Base-by-base conservation (phyloP, 1,140 invertebrate species). In the Drosophila varians region DNA sequence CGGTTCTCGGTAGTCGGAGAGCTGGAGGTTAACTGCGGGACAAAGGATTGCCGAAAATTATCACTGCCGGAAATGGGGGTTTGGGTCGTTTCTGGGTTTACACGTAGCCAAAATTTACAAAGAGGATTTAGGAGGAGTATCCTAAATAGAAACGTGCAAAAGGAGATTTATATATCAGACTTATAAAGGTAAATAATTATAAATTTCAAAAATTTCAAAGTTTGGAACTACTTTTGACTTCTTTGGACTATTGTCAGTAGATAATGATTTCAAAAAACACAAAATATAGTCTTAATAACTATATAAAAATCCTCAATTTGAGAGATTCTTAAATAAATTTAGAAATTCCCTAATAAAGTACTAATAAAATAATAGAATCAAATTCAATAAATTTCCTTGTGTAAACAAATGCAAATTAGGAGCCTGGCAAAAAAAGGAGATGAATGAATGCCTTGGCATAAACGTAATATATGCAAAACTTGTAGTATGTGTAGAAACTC, bases 41-140 rank as follows among this genome's bases (percentile, higher is more conserved):
- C 74, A 77, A 77, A 77, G 76, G 74, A 71, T 86, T 84, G 80
- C 79, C 79, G 72, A 84, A 84, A 82, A 74, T 83, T 82, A 65
- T 70, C 48, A 58, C 42, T 53, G 42, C 38, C 48, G 19, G 19
- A 16, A 18, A 4, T 11, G 28, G 46, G 4, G 18, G 25, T 11
- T 34, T 8, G 55, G 55, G 34, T 0, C 7, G 1, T 34, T 6
- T 18, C 14, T 34, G 9, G 26, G 62, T 65, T 65, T 51, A 66
- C 12, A 34, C 46, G 58, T 2, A 26, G 23, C 18, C 18, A 14
- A 3, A n/a, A 26, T 66, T 26, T 45, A 6, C 11, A 42, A 11
- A 9, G 31, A 19, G n/a, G 12, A 4, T 6, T 45, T 9, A 2
- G 36, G 42, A 38, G 34, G 34, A 25, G 7, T 1, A 21, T 34